Evolutionary conservation across 2,888 invertebrate genomes (phyloP).

Genomic region (Sphaeridia pumilis): DNA sequence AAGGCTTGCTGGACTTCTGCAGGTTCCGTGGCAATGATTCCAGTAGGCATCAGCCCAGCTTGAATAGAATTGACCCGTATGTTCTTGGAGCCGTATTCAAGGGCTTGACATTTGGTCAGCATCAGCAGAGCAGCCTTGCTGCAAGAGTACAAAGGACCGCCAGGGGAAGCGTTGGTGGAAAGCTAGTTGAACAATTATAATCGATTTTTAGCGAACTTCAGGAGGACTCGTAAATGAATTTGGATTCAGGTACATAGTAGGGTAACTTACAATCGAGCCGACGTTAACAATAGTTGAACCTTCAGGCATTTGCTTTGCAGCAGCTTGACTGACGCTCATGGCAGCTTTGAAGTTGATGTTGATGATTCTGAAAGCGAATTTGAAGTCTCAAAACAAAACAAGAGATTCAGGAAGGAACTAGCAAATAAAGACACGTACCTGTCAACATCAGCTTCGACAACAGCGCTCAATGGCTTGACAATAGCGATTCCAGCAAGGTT

Average conservation of each 20-base stretch:
- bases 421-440: no score
- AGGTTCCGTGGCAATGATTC: not conserved
- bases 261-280: slow-evolving; percentile 1
- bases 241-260: no score
- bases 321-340: slow-evolving; percentile 1
- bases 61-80: slow-evolving; percentile 5
- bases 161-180: not conserved
- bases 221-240: no score
- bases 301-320: no score
- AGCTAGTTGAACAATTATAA: slow-evolving; percentile 3
- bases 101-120: slow-evolving; percentile 5
- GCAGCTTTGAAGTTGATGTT: slow-evolving; percentile 2
- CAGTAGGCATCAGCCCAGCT: slow-evolving; percentile 4
- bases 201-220: no score
- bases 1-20: not conserved
- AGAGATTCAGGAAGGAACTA: no score
- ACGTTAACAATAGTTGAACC: not conserved
- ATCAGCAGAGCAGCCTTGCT: slow-evolving; percentile 6
- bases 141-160: not conserved
- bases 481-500: no score
- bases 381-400: no score
- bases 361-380: not conserved
- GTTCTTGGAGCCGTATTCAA: slow-evolving; percentile 2
- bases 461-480: no score
- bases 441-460: no score